Evolutionary conservation across 92 coral and sea anemone genomes (phyloP), one percentile per base, ranked within the genome.

Genomic region (Epizoanthus illoricatus): DNA sequence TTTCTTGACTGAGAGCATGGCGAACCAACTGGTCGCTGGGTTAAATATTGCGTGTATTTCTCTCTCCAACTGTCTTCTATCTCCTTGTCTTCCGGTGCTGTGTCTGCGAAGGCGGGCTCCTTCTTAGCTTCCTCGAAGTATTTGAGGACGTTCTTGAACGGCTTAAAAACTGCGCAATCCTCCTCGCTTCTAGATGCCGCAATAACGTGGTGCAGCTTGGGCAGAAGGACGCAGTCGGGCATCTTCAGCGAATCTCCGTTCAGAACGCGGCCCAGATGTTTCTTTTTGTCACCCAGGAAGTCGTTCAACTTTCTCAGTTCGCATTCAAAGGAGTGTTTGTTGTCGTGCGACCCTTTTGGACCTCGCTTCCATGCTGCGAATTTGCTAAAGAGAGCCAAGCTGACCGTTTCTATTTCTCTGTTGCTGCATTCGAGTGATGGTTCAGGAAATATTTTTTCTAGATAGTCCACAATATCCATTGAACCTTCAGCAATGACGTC

Each of bases 221-320:
- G 95, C 69, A 91, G 73, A 41, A 91, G 80, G 74, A 76, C 84
- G 84, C 95, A 91, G 85, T 91, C 95, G 20, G 95, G 95, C 7
- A 89, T 40, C 62, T 75, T 86, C 62, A 91, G 65, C 2, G 42
- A 33, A 52, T 91, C 86, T 0, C 95, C 95, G 58, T 81, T 82
- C 28, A 91, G 75, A 57, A 61, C 89, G 4, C 71, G 84, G 4
- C 93, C 90, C 15, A 3, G 56, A 4, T 71, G 21, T 19, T 49
- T 71, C 60, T 9, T 47, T 20, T 36, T 17, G 8, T 67, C 66
- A 23, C 54, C 61, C 64, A 91, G 69, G 67, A 75, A 71, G 21
- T 75, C 75, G 82, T 91, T 65, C 55, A 87, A 64, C 19, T 87
- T 84, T n/a, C 41, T 43, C 4, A 91, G 87, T 40, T 75, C 88